These are phyloP conservation scores for Gymnoscelis rufifasciata DNA, from an alignment of 2,888 invertebrate genomes.

Conservation along the genomic window DNA sequence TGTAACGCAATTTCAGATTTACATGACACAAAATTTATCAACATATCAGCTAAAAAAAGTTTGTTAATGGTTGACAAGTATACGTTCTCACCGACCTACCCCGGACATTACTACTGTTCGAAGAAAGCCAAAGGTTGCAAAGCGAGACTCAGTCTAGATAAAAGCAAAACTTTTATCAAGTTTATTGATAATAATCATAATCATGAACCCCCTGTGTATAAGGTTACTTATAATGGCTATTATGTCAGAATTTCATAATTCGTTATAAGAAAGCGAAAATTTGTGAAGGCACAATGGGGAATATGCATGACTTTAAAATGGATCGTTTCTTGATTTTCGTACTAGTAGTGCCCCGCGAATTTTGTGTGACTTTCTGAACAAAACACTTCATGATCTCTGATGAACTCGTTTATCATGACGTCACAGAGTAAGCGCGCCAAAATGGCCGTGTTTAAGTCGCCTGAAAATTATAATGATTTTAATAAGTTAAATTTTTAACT, in stretches of 20 bases:
- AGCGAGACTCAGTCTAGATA: constrained; percentile 25
- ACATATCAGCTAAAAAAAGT: constrained; percentile 1
- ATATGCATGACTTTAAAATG: no score
- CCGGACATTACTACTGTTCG: constrained; percentile 36
- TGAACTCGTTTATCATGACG: no score
- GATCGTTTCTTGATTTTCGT: no score
- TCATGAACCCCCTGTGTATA: constrained; percentile 13
- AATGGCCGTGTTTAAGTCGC: no score
- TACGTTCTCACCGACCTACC: constrained; percentile 31
- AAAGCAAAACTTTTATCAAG: constrained; percentile 4
- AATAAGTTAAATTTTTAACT: no score
- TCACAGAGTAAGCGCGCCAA: no score
- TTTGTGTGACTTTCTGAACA: no score
- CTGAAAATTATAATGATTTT: no score
- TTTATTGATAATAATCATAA: constrained; percentile 13
- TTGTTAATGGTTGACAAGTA: constrained; percentile 30
- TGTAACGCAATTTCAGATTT: background rate
- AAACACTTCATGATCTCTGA: no score
- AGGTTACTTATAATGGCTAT: background rate
- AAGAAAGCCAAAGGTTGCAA: constrained; percentile 31
- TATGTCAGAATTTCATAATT: constrained; percentile 9
- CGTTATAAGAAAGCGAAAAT: background rate
- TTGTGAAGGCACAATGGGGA: no score
- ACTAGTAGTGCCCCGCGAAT: no score
- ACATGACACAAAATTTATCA: constrained; percentile 5